Evolutionary conservation across 2,113 vertebrate species (phyloP).

Genomic region (Fregetta grallaria): DNA sequence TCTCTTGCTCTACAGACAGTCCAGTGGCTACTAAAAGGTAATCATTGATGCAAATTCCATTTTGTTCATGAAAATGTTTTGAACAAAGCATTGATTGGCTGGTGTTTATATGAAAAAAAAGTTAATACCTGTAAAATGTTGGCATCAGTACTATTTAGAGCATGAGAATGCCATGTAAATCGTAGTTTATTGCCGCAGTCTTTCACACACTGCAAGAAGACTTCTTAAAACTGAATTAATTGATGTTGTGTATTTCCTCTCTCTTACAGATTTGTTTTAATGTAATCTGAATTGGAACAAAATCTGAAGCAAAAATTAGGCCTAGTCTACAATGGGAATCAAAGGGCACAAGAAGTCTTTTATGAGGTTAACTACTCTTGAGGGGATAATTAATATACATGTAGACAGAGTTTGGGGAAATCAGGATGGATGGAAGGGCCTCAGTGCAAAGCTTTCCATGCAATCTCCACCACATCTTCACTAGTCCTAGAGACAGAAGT

Average conservation of each 20-base stretch:
- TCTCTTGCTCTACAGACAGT: background rate
- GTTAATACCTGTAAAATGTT: background rate
- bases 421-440: background rate
- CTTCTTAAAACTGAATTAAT: background rate
- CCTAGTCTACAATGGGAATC: background rate
- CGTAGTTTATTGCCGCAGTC: background rate
- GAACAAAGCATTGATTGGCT: background rate
- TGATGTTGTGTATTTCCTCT: background rate
- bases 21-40: background rate
- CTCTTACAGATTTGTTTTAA: background rate
- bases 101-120: background rate
- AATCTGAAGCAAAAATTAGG: background rate
- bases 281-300: background rate
- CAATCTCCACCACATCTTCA: background rate
- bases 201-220: background rate
- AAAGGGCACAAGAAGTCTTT: background rate
- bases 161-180: background rate
- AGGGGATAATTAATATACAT: background rate
- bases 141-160: background rate
- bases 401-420: background rate
- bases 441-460: background rate
- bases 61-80: background rate
- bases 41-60: background rate
- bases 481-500: background rate
- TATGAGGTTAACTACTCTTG: background rate